Conservation (phyloP, 2,888 invertebrate species). For the Thecophora atra region DNA sequence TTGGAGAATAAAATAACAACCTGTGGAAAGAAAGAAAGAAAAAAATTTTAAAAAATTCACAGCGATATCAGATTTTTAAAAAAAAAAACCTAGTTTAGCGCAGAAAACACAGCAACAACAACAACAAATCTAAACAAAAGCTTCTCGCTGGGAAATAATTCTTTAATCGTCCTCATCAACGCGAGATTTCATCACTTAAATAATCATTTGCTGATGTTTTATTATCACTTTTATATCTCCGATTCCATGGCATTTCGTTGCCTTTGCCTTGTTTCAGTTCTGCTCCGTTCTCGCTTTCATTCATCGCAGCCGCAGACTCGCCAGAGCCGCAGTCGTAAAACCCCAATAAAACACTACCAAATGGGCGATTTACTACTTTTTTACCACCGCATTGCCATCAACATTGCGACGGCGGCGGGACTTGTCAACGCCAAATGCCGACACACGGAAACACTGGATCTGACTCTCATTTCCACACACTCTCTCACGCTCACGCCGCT, state of each 20-base stretch:
- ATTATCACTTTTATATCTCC: constrained; percentile 11
- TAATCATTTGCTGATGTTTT: constrained; percentile 44
- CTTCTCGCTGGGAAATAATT: constrained; percentile 59
- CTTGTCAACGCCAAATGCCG: constrained; percentile 36
- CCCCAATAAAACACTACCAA: constrained; percentile 56
- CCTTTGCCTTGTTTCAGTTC: background rate
- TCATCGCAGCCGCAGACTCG: background rate
- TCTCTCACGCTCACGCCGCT: background rate
- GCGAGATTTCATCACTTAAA: constrained; percentile 49
- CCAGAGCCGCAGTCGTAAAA: constrained; percentile 54
- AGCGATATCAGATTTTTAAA: background rate
- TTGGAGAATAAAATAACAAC: too few species aligned
- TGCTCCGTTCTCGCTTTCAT: background rate
- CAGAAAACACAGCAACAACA: too few species aligned
- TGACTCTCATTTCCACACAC: background rate
- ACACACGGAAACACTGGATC: constrained; percentile 43
- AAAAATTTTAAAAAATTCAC: too few species aligned
- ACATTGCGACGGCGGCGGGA: constrained; percentile 23
- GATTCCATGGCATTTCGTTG: background rate
- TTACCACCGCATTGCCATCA: constrained; percentile 36
- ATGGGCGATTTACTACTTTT: constrained; percentile 47
- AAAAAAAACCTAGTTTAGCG: too few species aligned
- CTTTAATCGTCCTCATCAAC: constrained; percentile 52
- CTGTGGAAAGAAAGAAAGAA: too few species aligned
- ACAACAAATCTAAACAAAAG: too few species aligned